Evolutionary conservation across 2,113 vertebrate genomes (phyloP).

Genomic region (Patagioenas fasciata): DNA sequence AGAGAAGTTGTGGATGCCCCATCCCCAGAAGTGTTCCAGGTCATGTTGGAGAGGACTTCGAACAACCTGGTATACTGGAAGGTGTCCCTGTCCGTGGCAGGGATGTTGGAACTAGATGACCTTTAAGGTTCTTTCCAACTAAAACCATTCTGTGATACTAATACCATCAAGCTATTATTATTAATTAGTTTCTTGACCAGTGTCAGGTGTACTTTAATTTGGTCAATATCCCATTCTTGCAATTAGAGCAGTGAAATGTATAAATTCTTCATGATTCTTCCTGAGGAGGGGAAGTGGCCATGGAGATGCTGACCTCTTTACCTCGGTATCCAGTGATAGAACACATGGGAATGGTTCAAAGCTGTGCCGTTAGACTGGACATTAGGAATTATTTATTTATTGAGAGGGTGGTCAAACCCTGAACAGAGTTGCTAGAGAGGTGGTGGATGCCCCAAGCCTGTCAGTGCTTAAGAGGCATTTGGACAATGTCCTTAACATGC

Average conservation of each 20-base stretch:
- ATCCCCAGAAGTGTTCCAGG: no score
- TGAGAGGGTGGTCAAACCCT: neutral
- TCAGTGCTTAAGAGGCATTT: neutral
- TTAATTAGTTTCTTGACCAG: neutral
- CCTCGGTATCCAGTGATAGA: fast-evolving
- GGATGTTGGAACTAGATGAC: no score
- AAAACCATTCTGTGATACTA: neutral
- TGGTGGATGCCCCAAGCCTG: fast-evolving
- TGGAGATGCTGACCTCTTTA: neutral
- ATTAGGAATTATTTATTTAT: neutral
- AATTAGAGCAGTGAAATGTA: neutral
- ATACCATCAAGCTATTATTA: neutral
- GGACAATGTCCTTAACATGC: fast-evolving
- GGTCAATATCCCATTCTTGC: neutral
- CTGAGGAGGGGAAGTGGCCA: neutral
- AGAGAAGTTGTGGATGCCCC: no score
- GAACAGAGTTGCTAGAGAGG: neutral
- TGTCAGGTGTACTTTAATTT: neutral
- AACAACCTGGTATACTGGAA: no score
- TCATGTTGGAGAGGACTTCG: no score
- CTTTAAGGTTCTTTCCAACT: no score
- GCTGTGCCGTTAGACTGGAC: neutral
- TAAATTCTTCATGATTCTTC: neutral
- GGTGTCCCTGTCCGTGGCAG: no score
- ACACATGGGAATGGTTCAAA: fast-evolving